Conservation (phyloP, 2,113 vertebrate species). For the Todiramphus saurophagus region DNA sequence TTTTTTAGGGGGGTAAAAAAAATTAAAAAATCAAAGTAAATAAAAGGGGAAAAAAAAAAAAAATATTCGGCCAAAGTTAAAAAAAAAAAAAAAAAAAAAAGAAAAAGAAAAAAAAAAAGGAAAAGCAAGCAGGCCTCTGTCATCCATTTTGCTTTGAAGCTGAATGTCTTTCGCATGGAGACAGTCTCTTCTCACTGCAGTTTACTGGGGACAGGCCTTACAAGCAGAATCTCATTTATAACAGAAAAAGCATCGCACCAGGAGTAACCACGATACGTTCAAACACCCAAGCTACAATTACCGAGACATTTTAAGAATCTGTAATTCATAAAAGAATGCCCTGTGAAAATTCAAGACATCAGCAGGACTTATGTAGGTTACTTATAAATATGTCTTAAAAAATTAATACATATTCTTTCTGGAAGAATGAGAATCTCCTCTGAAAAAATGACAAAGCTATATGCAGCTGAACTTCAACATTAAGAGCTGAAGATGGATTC, state of each 20-base stretch:
- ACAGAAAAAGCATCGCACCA: neutral
- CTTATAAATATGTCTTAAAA: slow-evolving; percentile 18
- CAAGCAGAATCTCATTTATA: neutral
- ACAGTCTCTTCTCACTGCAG: neutral
- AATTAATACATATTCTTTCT: neutral
- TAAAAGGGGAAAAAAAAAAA: too few relatives aligned
- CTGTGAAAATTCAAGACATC: neutral
- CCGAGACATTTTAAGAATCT: neutral
- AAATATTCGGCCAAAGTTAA: too few relatives aligned
- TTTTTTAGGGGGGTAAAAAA: too few relatives aligned
- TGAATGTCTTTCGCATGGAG: neutral
- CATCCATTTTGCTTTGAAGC: neutral
- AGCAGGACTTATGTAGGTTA: neutral
- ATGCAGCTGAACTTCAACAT: neutral
- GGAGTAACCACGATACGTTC: neutral
- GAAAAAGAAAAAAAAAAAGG: neutral
- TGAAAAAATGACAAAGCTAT: neutral
- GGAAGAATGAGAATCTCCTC: neutral
- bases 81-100: neutral
- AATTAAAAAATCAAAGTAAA: too few relatives aligned
- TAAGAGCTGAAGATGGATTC: neutral
- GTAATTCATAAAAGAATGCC: neutral
- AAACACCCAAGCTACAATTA: neutral
- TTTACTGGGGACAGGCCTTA: neutral
- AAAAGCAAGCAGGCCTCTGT: neutral